A percentile compares a stretch with the other conserved stretches of the same genome.
Evolutionary conservation across 2,113 vertebrate genomes (phyloP).

Genomic region (Anseranas semipalmata): DNA sequence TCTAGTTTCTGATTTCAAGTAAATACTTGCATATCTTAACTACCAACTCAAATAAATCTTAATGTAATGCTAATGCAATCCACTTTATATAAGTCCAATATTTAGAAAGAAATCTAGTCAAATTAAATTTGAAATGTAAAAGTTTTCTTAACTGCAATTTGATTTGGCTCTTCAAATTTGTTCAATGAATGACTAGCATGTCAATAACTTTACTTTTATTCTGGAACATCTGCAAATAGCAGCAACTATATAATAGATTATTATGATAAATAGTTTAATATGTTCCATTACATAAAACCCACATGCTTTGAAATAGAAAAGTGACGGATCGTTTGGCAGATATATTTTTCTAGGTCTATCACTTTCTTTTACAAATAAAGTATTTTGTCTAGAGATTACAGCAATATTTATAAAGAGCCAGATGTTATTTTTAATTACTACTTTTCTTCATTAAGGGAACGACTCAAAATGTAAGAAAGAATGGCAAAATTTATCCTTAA

Average conservation of each 20-base stretch:
- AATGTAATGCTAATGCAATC: neutral
- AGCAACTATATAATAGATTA: neutral
- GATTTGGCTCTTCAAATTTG: neutral
- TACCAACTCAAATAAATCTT: neutral
- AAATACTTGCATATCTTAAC: neutral
- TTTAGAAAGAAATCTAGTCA: neutral
- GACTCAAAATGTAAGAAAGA: neutral
- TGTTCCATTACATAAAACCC: neutral
- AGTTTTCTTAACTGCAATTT: neutral
- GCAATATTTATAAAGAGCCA: neutral
- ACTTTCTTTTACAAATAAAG: neutral
- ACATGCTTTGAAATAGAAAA: neutral
- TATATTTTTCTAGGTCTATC: neutral
- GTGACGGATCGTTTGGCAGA: neutral
- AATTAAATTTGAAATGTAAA: neutral
- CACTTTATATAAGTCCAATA: neutral
- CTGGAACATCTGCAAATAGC: neutral
- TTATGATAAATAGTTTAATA: neutral
- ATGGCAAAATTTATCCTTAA: neutral
- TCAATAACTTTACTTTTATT: neutral
- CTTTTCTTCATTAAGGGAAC: neutral
- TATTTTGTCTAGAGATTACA: neutral
- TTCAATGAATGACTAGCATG: neutral
- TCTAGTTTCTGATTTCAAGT: neutral
- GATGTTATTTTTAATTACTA: neutral